These are phyloP conservation scores for Callimorpha dominula DNA, from an alignment of 2,888 invertebrate species.

Conservation along the genomic window DNA sequence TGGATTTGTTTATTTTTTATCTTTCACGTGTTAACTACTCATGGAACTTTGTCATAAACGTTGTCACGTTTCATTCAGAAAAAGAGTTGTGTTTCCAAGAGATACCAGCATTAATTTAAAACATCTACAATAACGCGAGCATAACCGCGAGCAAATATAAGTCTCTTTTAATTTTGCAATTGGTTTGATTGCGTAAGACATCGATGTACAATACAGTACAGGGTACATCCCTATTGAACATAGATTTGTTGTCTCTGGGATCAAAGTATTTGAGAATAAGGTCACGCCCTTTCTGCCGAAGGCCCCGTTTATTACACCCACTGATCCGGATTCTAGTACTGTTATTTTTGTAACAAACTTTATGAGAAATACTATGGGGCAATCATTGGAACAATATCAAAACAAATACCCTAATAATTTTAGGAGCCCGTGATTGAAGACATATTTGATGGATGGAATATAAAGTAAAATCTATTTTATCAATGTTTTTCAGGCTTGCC, in stretches of 20 bases:
- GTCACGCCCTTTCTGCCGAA: conserved; percentile 42
- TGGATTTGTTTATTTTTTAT: too few species aligned
- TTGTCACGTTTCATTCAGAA: too few species aligned
- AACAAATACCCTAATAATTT: conserved; percentile 5
- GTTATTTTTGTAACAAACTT: conserved; percentile 27
- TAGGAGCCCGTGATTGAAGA: neutral
- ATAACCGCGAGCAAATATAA: neutral
- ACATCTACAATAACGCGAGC: neutral
- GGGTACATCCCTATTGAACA: conserved; percentile 40
- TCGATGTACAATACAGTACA: conserved; percentile 18
- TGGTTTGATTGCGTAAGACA: conserved; percentile 12
- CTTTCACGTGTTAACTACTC: too few species aligned
- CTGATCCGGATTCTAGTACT: conserved; percentile 42
- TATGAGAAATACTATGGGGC: conserved; percentile 4
- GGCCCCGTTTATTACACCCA: conserved; percentile 45
- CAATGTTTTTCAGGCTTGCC: too few species aligned
- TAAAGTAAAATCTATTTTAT: neutral
- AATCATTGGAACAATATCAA: conserved; percentile 15
- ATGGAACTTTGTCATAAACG: too few species aligned
- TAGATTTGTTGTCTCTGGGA: conserved; percentile 46
- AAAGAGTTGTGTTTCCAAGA: too few species aligned
- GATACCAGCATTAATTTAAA: neutral
- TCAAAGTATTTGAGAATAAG: conserved; percentile 52
- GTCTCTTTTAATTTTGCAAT: neutral
- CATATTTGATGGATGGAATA: neutral